Conservation (phyloP, 35 echinoderm and acorn worm species). For the Hemicentrotus pulcherrimus region DNA sequence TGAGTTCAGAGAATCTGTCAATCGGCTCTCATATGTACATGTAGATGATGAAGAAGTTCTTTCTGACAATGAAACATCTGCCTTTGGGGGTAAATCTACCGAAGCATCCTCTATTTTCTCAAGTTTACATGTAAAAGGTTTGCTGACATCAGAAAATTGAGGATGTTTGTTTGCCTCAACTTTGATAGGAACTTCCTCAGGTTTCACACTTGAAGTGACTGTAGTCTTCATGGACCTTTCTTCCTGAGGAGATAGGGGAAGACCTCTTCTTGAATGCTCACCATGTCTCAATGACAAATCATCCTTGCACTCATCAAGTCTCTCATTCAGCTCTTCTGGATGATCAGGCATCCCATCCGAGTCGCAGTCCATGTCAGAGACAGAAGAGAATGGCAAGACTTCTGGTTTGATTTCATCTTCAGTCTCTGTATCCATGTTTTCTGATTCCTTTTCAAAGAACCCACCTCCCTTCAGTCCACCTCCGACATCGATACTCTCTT, state of each 20-base stretch:
- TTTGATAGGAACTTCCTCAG: not conserved
- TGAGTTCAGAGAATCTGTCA: not conserved
- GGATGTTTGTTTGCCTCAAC: not conserved
- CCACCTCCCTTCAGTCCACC: not conserved
- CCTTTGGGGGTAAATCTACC: not conserved
- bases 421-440: not conserved
- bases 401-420: not conserved
- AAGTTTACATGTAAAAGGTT: not conserved
- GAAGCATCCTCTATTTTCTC: not conserved
- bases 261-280: not conserved
- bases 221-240: not conserved
- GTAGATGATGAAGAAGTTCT: not conserved
- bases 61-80: not conserved
- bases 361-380: not conserved
- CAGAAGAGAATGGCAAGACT: not conserved
- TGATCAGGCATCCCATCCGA: not conserved
- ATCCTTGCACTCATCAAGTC: not conserved
- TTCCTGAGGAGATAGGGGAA: not conserved
- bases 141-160: not conserved
- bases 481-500: not conserved
- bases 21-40: not conserved
- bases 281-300: not conserved
- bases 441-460: not conserved
- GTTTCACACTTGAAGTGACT: not conserved
- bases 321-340: not conserved